A percentile compares a stretch with the other conserved stretches of the same genome.
phyloP scores from a whole-genome alignment of 2,113 vertebrate genomes.

The Pipra filicauda region DNA sequence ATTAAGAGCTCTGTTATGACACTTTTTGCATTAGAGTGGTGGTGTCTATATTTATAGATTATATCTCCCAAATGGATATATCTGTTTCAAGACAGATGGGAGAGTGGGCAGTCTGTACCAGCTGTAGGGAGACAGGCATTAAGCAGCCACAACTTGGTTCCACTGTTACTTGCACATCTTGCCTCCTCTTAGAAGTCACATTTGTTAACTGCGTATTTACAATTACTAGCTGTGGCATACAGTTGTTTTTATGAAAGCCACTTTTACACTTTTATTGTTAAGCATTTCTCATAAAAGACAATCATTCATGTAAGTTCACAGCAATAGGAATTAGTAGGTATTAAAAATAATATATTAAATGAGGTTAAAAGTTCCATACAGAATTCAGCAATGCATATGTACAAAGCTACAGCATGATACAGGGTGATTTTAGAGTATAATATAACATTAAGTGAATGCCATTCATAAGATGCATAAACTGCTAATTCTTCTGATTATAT shows the following conservation, averaged over 20 bases:
- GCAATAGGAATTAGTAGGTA: neutral
- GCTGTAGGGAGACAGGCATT: slow-evolving; percentile 19
- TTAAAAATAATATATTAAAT: neutral
- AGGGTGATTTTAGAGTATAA: neutral
- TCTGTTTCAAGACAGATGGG: slow-evolving; percentile 54
- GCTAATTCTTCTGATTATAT: neutral
- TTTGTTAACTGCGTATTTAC: neutral
- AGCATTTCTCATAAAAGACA: neutral
- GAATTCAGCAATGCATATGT: neutral
- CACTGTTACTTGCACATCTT: slow-evolving; percentile 9
- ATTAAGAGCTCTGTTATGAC: slow-evolving; percentile 26
- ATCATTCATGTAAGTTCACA: neutral
- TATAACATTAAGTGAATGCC: neutral
- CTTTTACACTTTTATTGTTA: neutral
- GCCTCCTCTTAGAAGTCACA: neutral
- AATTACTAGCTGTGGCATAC: neutral
- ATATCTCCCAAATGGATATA: neutral
- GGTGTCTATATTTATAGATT: neutral
- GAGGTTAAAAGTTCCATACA: neutral
- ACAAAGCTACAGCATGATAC: neutral
- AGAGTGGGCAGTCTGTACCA: slow-evolving; percentile 48
- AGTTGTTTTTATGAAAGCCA: neutral
- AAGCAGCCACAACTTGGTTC: slow-evolving; percentile 17
- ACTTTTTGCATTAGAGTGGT: neutral
- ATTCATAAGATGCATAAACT: neutral